Evolutionary conservation across 2,113 vertebrate genomes (phyloP), one percentile per base, ranked within the genome.

Genomic region (Cyanoderma ruficeps): DNA sequence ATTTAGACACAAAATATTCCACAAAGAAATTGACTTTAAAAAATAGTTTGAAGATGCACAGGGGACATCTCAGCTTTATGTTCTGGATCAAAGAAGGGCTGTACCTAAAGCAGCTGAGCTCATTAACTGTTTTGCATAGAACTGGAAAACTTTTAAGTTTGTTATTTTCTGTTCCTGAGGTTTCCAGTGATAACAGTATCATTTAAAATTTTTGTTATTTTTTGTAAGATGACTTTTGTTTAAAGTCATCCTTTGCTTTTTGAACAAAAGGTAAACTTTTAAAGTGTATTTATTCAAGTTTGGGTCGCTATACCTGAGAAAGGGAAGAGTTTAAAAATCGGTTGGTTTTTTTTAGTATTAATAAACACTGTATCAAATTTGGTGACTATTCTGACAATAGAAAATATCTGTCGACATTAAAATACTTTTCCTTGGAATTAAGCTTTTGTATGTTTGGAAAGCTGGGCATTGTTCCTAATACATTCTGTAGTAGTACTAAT

Each of bases 271-370:
- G 13, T 13, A 19, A 56, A 63, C 13, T 39, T 75, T 2, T 60
- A 3, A 56, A 71, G 3, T 46, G 61, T 15, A 11, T 18, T 39
- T 42, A 20, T 37, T 63, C 2, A 44, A 25, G 13, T 31, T 81
- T 67, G 9, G 8, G 11, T 42, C 30, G 31, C 44, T 67, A 2
- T 16, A 37, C 20, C 6, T 42, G 30, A 65, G 17, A 71, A 70
- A 71, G 17, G 1, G 5, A 88, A 71, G 27, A 37, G 21, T 63
- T 71, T 14, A 15, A 59, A 39, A 63, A 9, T 47, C 7, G 81
- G 2, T 16, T 24, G 10, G 1, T 0, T 1, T 7, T 17, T 22
- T 46, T 44, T 44, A 35, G 3, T 25, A 17, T 72, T 44, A 24
- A 67, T 67, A 63, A 80, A 6, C 2, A 15, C 4, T 12, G 1